A percentile compares a stretch with the other conserved stretches of the same genome.
phyloP scores from a whole-genome alignment of 2,888 invertebrate genomes.

The Cataglyphis livida region DNA sequence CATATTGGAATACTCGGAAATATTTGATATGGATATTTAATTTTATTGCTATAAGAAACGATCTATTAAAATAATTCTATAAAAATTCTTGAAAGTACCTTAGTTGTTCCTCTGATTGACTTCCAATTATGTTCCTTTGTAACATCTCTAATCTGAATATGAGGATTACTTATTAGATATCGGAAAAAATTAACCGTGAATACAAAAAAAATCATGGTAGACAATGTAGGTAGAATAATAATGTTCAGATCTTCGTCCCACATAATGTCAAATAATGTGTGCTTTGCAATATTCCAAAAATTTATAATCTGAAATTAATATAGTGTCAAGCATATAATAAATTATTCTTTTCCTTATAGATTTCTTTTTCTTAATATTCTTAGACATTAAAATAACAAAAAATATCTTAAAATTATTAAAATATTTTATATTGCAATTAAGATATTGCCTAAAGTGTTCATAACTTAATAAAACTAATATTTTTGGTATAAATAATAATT shows the following conservation, averaged over 20 bases:
- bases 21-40: not conserved
- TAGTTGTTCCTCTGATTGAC: slow-evolving; percentile 85
- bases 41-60: not conserved
- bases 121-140: slow-evolving; percentile 87
- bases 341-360: not conserved
- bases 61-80: not conserved
- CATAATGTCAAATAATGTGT: slow-evolving; percentile 69
- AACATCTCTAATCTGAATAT: slow-evolving; percentile 86
- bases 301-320: slow-evolving; percentile 29
- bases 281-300: slow-evolving; percentile 5
- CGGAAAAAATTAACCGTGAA: slow-evolving; percentile 85
- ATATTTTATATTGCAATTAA: not conserved
- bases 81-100: slow-evolving; percentile 79
- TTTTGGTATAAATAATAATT: not conserved
- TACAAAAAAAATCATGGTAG: slow-evolving; percentile 86
- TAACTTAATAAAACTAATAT: not conserved
- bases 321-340: slow-evolving; percentile 1
- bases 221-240: slow-evolving; percentile 85
- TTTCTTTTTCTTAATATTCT: not conserved
- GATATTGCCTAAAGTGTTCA: not conserved
- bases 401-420: not conserved
- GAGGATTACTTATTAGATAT: slow-evolving; percentile 85
- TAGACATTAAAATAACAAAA: not conserved
- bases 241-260: slow-evolving; percentile 79
- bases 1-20: not conserved